Conservation (phyloP, 1,140 invertebrate species). For the Helicoverpa zea region DNA sequence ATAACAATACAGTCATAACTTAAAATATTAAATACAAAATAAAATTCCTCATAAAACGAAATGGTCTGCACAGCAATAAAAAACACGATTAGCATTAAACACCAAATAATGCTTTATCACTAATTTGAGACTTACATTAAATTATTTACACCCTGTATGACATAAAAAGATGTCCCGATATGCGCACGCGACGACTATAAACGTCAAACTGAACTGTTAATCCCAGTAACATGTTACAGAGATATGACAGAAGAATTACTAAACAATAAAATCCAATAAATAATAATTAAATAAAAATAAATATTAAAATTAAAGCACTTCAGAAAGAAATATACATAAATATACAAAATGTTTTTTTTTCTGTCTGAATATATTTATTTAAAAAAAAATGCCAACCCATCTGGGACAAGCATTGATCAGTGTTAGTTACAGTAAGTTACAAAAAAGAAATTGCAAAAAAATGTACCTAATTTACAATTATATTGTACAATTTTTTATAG, state of each 20-base stretch:
- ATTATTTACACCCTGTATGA: constrained; percentile 62
- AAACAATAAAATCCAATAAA: too few relatives aligned
- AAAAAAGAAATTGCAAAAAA: too few relatives aligned
- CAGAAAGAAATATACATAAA: too few relatives aligned
- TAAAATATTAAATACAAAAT: constrained; percentile 1
- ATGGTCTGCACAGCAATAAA: constrained; percentile 56
- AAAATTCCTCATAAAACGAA: constrained; percentile 13
- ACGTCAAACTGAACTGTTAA: constrained; percentile 52
- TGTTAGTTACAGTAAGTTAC: too few relatives aligned
- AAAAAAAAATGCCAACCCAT: too few relatives aligned
- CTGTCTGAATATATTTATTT: too few relatives aligned
- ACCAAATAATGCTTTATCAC: constrained; percentile 70
- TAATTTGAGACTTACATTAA: constrained; percentile 61
- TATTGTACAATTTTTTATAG: too few relatives aligned
- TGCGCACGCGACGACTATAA: constrained; percentile 78
- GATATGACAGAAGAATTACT: not conserved
- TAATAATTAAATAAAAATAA: too few relatives aligned
- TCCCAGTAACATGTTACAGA: not conserved
- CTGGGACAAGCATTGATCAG: too few relatives aligned
- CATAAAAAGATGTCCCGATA: constrained; percentile 66
- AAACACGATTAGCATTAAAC: constrained; percentile 78
- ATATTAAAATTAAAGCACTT: too few relatives aligned
- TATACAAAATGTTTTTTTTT: too few relatives aligned
- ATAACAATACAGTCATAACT: not conserved
- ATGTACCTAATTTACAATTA: too few relatives aligned